Evolutionary conservation across 1,140 invertebrate genomes (phyloP).

Genomic region (Danaus melanippus): DNA sequence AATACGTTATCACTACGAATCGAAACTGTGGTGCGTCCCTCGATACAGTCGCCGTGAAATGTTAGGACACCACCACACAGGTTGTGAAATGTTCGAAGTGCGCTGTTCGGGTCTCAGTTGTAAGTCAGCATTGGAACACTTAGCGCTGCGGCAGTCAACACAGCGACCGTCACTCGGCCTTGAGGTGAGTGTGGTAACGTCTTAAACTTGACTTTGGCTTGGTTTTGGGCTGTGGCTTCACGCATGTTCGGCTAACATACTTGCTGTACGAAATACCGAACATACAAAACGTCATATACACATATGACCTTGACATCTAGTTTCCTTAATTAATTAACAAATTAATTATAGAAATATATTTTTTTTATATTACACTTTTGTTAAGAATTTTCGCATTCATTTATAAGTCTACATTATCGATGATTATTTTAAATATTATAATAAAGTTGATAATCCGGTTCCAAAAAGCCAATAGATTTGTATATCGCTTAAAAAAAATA

Average conservation of each 20-base stretch:
- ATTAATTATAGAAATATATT: too few species aligned
- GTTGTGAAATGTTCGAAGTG: conserved; percentile 44
- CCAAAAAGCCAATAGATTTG: too few species aligned
- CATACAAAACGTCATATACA: too few species aligned
- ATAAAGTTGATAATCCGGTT: too few species aligned
- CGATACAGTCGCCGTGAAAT: conserved; percentile 41
- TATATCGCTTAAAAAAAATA: too few species aligned
- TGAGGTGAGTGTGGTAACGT: conserved; percentile 52
- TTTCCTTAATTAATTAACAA: too few species aligned
- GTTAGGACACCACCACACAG: conserved; percentile 38
- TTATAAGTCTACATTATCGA: too few species aligned
- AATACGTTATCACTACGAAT: too few species aligned
- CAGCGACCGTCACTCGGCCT: conserved; percentile 42
- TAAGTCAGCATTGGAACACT: conserved; percentile 38
- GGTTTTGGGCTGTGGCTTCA: conserved; percentile 1
- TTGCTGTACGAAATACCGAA: neutral
- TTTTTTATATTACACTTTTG: too few species aligned
- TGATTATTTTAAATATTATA: too few species aligned
- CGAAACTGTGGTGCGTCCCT: conserved; percentile 18
- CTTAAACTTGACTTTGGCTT: conserved; percentile 36
- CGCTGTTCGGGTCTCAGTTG: conserved; percentile 43
- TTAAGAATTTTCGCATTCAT: too few species aligned
- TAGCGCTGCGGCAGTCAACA: conserved; percentile 30
- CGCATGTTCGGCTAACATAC: neutral
- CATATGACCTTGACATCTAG: too few species aligned